A percentile compares a stretch with the other conserved stretches of the same genome.
phyloP scores from a whole-genome alignment of 2,797 vertebrate genomes.

The Alectoris magna region DNA sequence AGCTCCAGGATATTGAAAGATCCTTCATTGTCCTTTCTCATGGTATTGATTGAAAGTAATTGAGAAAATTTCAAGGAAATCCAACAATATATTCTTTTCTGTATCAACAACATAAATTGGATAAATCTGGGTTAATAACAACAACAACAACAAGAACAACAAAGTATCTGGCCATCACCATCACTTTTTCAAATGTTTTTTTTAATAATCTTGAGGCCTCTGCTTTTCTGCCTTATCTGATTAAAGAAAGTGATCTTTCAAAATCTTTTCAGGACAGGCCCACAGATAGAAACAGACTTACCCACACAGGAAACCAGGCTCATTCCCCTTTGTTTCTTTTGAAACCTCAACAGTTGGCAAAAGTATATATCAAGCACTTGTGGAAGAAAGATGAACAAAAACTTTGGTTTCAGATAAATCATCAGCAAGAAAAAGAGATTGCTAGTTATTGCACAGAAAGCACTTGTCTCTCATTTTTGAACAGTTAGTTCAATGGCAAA shows the following conservation, averaged over 20 bases:
- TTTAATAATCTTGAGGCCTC: background rate
- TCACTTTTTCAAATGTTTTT: no score
- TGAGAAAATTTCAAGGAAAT: background rate
- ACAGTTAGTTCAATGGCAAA: background rate
- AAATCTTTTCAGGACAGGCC: background rate
- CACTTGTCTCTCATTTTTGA: background rate
- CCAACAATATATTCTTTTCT: background rate
- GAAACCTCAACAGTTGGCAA: background rate
- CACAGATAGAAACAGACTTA: background rate
- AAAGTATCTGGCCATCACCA: background rate
- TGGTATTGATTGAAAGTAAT: background rate
- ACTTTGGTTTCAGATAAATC: background rate
- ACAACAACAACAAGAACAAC: no score
- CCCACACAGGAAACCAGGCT: background rate
- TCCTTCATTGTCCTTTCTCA: fast-evolving
- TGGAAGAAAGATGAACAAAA: background rate
- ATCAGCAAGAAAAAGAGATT: background rate
- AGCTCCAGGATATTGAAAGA: background rate
- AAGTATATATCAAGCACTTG: background rate
- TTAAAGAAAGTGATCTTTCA: background rate
- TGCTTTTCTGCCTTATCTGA: background rate
- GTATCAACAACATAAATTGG: background rate
- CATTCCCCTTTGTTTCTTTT: background rate
- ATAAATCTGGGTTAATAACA: background rate
- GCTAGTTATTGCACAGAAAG: background rate